phyloP scores from a whole-genome alignment of 2,888 invertebrate genomes.

The Nymphalis c-album region DNA sequence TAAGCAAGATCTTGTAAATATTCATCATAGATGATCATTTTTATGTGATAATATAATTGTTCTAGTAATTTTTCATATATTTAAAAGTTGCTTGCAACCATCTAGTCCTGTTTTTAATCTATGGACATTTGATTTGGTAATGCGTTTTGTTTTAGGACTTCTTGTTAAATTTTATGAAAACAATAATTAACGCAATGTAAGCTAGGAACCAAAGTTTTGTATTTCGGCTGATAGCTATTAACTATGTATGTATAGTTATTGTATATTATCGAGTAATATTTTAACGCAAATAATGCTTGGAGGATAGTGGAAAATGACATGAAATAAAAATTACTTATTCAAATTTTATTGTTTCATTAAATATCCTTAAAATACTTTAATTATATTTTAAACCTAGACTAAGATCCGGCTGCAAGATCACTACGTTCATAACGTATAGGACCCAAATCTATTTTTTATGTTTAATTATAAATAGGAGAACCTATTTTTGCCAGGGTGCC shows the following conservation, averaged over 20 bases:
- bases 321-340: slow-evolving; percentile 72
- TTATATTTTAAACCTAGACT: no score
- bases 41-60: slow-evolving; percentile 66
- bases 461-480: no score
- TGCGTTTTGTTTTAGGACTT: background rate
- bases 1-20: slow-evolving; percentile 66
- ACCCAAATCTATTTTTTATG: no score
- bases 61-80: slow-evolving; percentile 44
- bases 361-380: no score
- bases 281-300: slow-evolving; percentile 69
- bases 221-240: slow-evolving; percentile 67
- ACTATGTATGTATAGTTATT: slow-evolving; percentile 58
- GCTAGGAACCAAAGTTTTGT: slow-evolving; percentile 80
- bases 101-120: slow-evolving; percentile 62
- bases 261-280: slow-evolving; percentile 61
- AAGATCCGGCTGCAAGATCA: no score
- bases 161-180: slow-evolving; percentile 16
- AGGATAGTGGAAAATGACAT: slow-evolving; percentile 68
- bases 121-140: slow-evolving; percentile 45
- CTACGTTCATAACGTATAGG: no score
- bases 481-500: no score
- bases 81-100: slow-evolving; percentile 53
- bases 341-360: slow-evolving; percentile 47
- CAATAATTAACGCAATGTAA: slow-evolving; percentile 46
- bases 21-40: slow-evolving; percentile 71